phyloP scores from a whole-genome alignment of 1,140 invertebrate genomes.

The Maniola jurtina region DNA sequence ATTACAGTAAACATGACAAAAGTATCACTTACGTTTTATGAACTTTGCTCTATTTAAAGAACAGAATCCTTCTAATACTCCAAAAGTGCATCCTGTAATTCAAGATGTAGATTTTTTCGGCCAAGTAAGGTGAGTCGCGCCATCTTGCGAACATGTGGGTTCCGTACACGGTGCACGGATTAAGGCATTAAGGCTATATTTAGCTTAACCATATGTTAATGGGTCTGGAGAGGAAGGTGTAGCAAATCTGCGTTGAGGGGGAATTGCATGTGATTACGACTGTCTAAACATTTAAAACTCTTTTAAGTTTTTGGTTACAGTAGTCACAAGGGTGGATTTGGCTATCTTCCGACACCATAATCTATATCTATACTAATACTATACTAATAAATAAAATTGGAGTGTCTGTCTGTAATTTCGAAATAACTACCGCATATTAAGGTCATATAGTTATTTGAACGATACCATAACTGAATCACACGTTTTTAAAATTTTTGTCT shows the following conservation, averaged over 20 bases:
- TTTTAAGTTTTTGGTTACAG: conserved; percentile 20
- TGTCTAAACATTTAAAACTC: conserved; percentile 53
- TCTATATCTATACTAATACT: no score
- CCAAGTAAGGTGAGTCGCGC: conserved; percentile 59
- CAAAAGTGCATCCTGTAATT: conserved; percentile 69
- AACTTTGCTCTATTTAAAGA: conserved; percentile 11
- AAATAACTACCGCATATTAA: no score
- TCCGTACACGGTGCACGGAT: conserved; percentile 44
- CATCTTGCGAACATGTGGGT: conserved; percentile 74
- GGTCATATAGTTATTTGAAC: no score
- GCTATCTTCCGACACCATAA: no score
- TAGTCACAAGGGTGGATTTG: no score
- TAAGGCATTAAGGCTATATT: conserved; percentile 56
- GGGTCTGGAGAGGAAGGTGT: conserved; percentile 50
- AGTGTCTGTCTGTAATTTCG: no score
- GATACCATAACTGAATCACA: no score
- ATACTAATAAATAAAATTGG: no score
- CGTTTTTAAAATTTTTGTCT: no score
- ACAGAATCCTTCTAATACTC: conserved; percentile 45
- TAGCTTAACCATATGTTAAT: conserved; percentile 66
- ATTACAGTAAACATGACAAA: background rate
- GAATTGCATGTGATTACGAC: conserved; percentile 25
- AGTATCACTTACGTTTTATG: background rate
- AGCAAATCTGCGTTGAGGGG: conserved; percentile 40
- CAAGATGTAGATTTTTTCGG: conserved; percentile 65